Conservation (phyloP, 2,888 invertebrate genomes). For the Drosophila monieri region DNA sequence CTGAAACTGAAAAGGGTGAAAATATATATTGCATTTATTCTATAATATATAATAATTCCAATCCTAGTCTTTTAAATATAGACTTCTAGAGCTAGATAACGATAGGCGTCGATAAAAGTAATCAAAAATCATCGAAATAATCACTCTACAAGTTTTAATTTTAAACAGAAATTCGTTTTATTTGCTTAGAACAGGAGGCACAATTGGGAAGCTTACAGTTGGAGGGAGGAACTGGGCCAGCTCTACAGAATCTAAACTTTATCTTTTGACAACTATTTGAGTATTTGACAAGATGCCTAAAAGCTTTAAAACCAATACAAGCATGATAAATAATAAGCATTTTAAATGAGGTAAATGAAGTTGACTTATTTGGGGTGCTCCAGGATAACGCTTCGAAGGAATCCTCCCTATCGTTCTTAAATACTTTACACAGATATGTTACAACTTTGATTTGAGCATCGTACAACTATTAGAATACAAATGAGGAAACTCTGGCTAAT, state of each 20-base stretch:
- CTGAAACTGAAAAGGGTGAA: no score
- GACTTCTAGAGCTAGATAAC: background rate
- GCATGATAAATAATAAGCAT: background rate
- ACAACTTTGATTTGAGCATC: constrained; percentile 29
- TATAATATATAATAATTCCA: no score
- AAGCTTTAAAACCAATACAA: background rate
- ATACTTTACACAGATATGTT: constrained; percentile 12
- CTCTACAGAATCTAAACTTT: background rate
- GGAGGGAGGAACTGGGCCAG: background rate
- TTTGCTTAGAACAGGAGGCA: background rate
- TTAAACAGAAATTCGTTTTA: constrained; percentile 7
- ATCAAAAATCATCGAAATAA: background rate
- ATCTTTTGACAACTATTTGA: background rate
- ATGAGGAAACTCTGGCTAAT: constrained; percentile 8
- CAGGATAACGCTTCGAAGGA: background rate
- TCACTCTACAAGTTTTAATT: background rate
- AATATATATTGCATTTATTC: no score
- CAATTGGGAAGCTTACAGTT: constrained; percentile 5
- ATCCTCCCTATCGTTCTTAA: background rate
- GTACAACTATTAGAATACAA: constrained; percentile 11
- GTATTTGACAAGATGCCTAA: background rate
- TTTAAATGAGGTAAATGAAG: constrained; percentile 2
- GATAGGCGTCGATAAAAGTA: background rate
- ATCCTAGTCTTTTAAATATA: no score
- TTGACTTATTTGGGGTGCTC: background rate